Percentiles rank a stretch among this genome's conserved stretches.
phyloP scores from a whole-genome alignment of 2,888 invertebrate genomes.

The Cheilosia scutellata region DNA sequence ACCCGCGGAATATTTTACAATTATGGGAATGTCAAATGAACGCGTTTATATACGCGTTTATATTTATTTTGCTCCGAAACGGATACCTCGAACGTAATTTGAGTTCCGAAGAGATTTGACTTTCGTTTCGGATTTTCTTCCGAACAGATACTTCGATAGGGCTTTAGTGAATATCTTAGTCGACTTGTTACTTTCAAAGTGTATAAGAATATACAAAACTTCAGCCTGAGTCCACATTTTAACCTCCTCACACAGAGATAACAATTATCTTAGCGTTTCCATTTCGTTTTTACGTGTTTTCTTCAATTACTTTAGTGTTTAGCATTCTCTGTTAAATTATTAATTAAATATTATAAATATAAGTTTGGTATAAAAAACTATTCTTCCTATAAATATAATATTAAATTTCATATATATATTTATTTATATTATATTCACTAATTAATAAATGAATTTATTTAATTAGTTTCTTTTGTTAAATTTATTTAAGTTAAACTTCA shows the following conservation, averaged over 20 bases:
- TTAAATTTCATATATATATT: conserved; percentile 32
- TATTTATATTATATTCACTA: conserved; percentile 54
- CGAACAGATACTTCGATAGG: no score
- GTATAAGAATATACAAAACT: not conserved
- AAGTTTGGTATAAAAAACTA: conserved; percentile 74
- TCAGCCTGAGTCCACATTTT: not conserved
- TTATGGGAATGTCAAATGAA: no score
- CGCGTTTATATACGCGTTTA: no score
- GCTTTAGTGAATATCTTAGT: no score
- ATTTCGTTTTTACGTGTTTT: conserved; percentile 1
- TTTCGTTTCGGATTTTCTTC: no score
- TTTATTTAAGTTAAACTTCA: conserved; percentile 62
- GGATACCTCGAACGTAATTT: no score
- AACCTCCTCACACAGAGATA: not conserved
- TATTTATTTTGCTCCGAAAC: no score
- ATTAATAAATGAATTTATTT: not conserved
- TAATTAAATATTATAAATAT: conserved; percentile 26
- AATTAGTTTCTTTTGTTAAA: conserved; percentile 24
- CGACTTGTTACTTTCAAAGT: no score
- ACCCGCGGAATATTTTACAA: no score
- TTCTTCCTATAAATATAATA: conserved; percentile 51
- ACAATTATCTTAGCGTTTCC: not conserved
- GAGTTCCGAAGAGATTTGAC: no score
- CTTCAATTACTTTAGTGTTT: not conserved
- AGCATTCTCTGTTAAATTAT: conserved; percentile 3